Conservation (phyloP, 92 coral and sea anemone genomes). For the Epizoanthus rinbou region DNA sequence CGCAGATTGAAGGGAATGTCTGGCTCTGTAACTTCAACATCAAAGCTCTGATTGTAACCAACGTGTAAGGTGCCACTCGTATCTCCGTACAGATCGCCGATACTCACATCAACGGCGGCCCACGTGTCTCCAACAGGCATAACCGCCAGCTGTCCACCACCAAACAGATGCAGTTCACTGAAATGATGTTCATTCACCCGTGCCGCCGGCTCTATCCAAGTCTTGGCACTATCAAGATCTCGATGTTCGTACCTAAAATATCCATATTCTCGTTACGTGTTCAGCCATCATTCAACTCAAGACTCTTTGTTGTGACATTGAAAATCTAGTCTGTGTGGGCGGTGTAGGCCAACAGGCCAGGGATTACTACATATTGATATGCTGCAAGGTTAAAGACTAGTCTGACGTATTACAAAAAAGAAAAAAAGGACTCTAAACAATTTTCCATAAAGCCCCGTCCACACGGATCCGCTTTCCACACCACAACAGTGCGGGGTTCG, state of each 20-base stretch:
- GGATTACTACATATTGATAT: too few relatives aligned
- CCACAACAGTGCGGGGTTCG: too few relatives aligned
- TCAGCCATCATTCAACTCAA: background rate
- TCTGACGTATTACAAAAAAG: too few relatives aligned
- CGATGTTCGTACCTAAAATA: constrained; percentile 57
- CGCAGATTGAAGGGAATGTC: constrained; percentile 71
- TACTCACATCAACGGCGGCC: constrained; percentile 43
- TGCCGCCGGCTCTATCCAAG: constrained; percentile 68
- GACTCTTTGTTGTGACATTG: background rate
- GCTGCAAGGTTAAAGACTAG: too few relatives aligned
- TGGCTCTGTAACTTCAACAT: constrained; percentile 62
- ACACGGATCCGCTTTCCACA: too few relatives aligned
- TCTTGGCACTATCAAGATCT: constrained; percentile 61
- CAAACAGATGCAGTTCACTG: constrained; percentile 64
- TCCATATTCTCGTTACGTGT: background rate
- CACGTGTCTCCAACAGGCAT: constrained; percentile 40
- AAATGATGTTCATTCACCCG: constrained; percentile 45
- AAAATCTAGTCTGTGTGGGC: background rate
- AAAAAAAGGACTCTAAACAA: too few relatives aligned
- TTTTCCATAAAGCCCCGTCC: too few relatives aligned
- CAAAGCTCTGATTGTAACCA: constrained; percentile 61
- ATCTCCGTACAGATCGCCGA: constrained; percentile 65
- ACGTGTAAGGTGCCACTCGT: constrained; percentile 66
- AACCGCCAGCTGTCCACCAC: constrained; percentile 66
- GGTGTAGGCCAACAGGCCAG: background rate